Evolutionary conservation across 2,113 vertebrate genomes (phyloP), one percentile per base, ranked within the genome.

Genomic region (Rynchops niger): DNA sequence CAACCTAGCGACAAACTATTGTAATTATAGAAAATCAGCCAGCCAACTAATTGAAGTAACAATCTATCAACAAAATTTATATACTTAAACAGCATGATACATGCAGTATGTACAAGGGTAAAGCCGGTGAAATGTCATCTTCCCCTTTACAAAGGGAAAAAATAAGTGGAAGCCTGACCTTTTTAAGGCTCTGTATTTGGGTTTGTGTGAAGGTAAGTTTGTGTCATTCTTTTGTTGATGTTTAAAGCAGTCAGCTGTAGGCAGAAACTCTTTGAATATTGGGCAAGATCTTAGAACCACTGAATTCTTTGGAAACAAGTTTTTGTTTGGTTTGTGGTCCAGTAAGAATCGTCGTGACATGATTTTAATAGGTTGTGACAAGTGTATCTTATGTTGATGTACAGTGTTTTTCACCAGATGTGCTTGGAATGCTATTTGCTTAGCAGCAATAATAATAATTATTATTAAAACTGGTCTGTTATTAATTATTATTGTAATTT

Each of bases 1-100:
- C 88, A 94, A 67, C 66, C 34, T n/a, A 9, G 78, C 71, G 93
- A 78, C 71, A 78, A 92, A 93, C 59, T 72, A 61, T 50, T 94
- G 88, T 76, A 96, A 96, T 97, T 95, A 96, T 13, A 69, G 77
- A 83, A 88, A 97, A 97, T 82, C 74, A 97, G 71, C 59, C 61
- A 81, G 53, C 89, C 74, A 87, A 74, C 56, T 96, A 72, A 96
- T 59, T 96, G 84, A 86, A 82, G 67, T 69, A 80, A 49, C 66
- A 83, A 34, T 73, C 88, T 76, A 81, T 81, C 74, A 17, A 3
- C 78, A 90, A 43, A 61, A 86, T 85, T 73, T 82, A 49, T 55
- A 0, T 4, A 4, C 69, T 66, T 38, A 69, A 91, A 40, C 45
- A 55, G 47, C 5, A 4, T 1, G 2, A 70, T 63, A 6, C 23